phyloP scores from a whole-genome alignment of 2,888 invertebrate genomes.

The Hirtodrosophila confusa region DNA sequence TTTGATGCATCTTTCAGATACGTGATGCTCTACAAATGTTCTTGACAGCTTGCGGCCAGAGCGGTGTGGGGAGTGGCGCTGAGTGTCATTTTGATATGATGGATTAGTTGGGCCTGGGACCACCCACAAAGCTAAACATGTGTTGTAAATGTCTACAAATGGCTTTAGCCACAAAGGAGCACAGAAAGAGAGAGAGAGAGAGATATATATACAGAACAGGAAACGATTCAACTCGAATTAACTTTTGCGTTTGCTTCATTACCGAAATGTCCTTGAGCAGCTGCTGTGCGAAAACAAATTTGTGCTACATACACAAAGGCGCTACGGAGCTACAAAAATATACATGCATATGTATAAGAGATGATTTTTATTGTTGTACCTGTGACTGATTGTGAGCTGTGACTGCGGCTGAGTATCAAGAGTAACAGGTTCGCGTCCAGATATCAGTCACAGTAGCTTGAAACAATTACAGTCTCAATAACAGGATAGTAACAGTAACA shows the following conservation, averaged over 20 bases:
- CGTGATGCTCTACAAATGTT: conserved; percentile 40
- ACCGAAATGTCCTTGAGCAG: conserved; percentile 48
- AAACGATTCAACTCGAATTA: conserved; percentile 35
- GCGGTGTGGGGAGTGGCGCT: background rate
- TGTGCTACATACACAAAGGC: conserved; percentile 11
- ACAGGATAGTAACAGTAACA: too few species aligned
- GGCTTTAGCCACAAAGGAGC: conserved; percentile 18
- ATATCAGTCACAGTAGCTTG: too few species aligned
- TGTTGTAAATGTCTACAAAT: conserved; percentile 51
- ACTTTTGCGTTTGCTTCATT: conserved; percentile 53
- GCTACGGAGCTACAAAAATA: background rate
- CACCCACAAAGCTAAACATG: conserved; percentile 43
- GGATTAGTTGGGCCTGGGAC: conserved; percentile 39
- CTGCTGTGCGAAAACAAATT: conserved; percentile 28
- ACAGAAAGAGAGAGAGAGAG: background rate
- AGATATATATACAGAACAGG: too few species aligned
- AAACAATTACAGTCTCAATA: too few species aligned
- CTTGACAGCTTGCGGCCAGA: conserved; percentile 48
- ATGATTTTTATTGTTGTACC: too few species aligned
- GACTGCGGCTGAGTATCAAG: too few species aligned
- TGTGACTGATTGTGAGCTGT: too few species aligned
- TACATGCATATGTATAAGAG: too few species aligned
- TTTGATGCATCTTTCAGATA: conserved; percentile 51
- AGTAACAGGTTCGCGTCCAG: too few species aligned
- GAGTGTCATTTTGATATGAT: conserved; percentile 32